phyloP scores from a whole-genome alignment of 2,888 invertebrate genomes.

The Drosophila parthenogenetica region DNA sequence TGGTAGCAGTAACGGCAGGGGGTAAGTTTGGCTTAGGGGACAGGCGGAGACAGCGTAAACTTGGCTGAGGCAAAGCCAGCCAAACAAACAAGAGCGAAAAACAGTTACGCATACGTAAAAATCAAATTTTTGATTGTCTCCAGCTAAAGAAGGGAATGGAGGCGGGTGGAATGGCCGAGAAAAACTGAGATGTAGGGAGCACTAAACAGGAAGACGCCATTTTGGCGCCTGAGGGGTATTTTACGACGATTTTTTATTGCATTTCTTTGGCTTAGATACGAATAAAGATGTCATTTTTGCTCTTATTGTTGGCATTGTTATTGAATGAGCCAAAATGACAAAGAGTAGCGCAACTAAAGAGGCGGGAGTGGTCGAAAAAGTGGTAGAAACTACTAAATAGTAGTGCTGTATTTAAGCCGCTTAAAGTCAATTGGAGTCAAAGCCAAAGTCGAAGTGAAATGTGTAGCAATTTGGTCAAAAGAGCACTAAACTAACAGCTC shows the following conservation, averaged over 20 bases:
- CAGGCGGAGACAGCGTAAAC: neutral
- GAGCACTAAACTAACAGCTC: neutral
- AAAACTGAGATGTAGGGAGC: neutral
- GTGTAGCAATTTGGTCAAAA: conserved; percentile 23
- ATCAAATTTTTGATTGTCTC: conserved; percentile 69
- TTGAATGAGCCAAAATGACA: conserved; percentile 38
- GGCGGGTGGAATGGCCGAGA: neutral
- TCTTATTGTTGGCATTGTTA: conserved; percentile 28
- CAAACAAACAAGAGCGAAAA: conserved; percentile 57
- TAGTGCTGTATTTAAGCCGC: conserved; percentile 28
- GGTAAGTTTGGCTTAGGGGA: neutral
- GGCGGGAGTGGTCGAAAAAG: too few species aligned
- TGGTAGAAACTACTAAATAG: conserved; percentile 13
- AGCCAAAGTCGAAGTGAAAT: conserved; percentile 6
- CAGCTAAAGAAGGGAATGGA: neutral
- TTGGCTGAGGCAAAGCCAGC: conserved; percentile 25
- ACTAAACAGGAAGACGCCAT: conserved; percentile 29
- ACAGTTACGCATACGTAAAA: conserved; percentile 76
- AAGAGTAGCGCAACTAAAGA: too few species aligned
- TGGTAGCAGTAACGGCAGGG: neutral
- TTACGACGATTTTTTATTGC: conserved; percentile 62
- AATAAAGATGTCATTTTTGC: conserved; percentile 57
- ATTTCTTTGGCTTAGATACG: conserved; percentile 58
- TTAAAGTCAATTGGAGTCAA: conserved; percentile 29
- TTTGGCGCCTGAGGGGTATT: conserved; percentile 48